Percentiles rank a stretch among this genome's conserved stretches.
Evolutionary conservation across 2,888 invertebrate genomes (phyloP).

Genomic region (Trachelus stipa): DNA sequence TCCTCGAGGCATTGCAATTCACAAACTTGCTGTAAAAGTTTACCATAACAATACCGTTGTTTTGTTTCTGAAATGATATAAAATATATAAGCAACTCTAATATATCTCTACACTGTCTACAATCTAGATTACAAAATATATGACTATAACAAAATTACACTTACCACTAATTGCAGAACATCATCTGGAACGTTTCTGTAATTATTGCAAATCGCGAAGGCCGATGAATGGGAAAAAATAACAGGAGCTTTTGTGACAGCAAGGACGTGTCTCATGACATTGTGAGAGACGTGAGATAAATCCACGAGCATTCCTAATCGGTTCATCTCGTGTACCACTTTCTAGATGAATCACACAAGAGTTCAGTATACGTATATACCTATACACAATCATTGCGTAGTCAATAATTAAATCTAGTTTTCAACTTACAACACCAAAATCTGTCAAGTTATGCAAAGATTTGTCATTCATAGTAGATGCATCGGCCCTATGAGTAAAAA

Average conservation of each 20-base stretch:
- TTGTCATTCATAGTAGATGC: conserved; percentile 53
- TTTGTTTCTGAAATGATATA: conserved; percentile 69
- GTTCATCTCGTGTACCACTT: conserved; percentile 74
- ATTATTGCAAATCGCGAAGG: conserved; percentile 68
- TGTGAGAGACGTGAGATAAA: conserved; percentile 71
- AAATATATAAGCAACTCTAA: no score
- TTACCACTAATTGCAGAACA: conserved; percentile 68
- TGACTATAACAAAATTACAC: conserved; percentile 31
- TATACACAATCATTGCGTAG: background rate
- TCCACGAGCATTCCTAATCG: conserved; percentile 76
- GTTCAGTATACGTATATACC: background rate
- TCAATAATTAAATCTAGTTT: conserved; percentile 13
- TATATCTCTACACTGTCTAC: no score
- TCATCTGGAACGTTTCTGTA: conserved; percentile 73
- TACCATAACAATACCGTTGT: conserved; percentile 81
- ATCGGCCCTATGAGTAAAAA: conserved; percentile 61
- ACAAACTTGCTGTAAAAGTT: conserved; percentile 78
- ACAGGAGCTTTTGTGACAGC: conserved; percentile 70
- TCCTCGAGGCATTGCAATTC: conserved; percentile 57
- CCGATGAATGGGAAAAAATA: conserved; percentile 74
- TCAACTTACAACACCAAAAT: conserved; percentile 63
- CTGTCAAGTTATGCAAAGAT: conserved; percentile 60
- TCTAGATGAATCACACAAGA: conserved; percentile 52
- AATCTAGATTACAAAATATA: no score
- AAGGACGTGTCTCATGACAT: conserved; percentile 71